Evolutionary conservation across 2,888 invertebrate genomes (phyloP).

Genomic region (Cosmia trapezina): DNA sequence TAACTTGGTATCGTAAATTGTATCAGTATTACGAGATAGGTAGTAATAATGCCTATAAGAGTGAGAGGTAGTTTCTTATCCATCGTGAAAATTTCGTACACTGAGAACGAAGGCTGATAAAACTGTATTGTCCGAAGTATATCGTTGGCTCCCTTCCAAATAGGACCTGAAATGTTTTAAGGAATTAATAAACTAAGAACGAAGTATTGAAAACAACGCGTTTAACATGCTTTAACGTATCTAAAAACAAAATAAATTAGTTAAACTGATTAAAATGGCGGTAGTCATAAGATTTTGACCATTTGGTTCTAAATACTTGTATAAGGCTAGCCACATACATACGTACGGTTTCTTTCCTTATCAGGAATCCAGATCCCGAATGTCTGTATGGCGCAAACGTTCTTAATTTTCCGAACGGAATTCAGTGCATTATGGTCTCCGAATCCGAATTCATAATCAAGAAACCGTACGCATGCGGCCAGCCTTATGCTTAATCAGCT

Average conservation of each 20-base stretch:
- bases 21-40: slow-evolving; percentile 69
- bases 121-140: slow-evolving; percentile 66
- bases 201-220: not conserved
- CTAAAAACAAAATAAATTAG: not conserved
- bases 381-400: too few relatives aligned
- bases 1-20: slow-evolving; percentile 57
- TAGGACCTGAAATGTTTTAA: slow-evolving; percentile 61
- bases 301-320: not conserved
- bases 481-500: not conserved
- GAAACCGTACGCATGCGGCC: too few relatives aligned
- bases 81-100: slow-evolving; percentile 70
- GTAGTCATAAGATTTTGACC: not conserved
- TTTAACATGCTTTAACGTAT: not conserved
- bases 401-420: too few relatives aligned
- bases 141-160: slow-evolving; percentile 64
- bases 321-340: too few relatives aligned
- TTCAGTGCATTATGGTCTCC: too few relatives aligned
- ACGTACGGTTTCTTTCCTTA: too few relatives aligned
- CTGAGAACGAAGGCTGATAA: slow-evolving; percentile 65
- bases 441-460: too few relatives aligned
- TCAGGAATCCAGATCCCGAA: too few relatives aligned
- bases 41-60: slow-evolving; percentile 70
- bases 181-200: not conserved
- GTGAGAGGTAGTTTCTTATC: slow-evolving; percentile 63
- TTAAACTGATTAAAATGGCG: not conserved